A percentile compares a stretch with the other conserved stretches of the same genome.
phyloP scores from a whole-genome alignment of 1,140 invertebrate genomes.

The Cephus cinctus region DNA sequence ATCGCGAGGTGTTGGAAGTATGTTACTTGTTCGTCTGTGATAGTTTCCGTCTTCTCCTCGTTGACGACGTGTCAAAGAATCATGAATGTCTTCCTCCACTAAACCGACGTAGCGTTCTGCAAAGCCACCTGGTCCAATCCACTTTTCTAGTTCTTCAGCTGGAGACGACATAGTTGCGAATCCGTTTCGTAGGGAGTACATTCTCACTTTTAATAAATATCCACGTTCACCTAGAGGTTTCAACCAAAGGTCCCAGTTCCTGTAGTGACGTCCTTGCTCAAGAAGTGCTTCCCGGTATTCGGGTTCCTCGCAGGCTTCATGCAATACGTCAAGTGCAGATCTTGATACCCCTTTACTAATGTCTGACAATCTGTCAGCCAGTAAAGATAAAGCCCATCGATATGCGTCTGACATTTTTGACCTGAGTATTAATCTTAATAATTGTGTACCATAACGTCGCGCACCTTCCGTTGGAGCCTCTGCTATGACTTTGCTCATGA shows the following conservation, averaged over 20 bases:
- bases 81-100: slow-evolving; percentile 84
- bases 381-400: slow-evolving; percentile 78
- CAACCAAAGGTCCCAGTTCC: slow-evolving; percentile 52
- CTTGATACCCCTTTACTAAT: slow-evolving; percentile 72
- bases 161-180: slow-evolving; percentile 56
- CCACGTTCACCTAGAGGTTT: slow-evolving; percentile 81
- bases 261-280: slow-evolving; percentile 27
- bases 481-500: slow-evolving; percentile 62
- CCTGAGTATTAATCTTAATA: slow-evolving; percentile 81
- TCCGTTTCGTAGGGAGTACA: slow-evolving; percentile 74
- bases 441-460: slow-evolving; percentile 86
- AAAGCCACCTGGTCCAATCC: slow-evolving; percentile 46
- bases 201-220: slow-evolving; percentile 76
- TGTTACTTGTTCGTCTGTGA: slow-evolving; percentile 59
- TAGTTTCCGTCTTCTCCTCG: slow-evolving; percentile 79
- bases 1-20: slow-evolving; percentile 51
- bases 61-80: slow-evolving; percentile 82
- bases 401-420: slow-evolving; percentile 59
- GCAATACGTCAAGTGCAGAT: slow-evolving; percentile 78
- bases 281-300: slow-evolving; percentile 79
- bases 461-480: slow-evolving; percentile 72
- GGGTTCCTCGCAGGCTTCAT: slow-evolving; percentile 87
- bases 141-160: slow-evolving; percentile 47
- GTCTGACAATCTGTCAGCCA: slow-evolving; percentile 82
- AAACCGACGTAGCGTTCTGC: slow-evolving; percentile 76